Percentiles rank a stretch among this genome's conserved stretches.
phyloP scores from a whole-genome alignment of 2,888 invertebrate species.

The Phymatocera aterrima region DNA sequence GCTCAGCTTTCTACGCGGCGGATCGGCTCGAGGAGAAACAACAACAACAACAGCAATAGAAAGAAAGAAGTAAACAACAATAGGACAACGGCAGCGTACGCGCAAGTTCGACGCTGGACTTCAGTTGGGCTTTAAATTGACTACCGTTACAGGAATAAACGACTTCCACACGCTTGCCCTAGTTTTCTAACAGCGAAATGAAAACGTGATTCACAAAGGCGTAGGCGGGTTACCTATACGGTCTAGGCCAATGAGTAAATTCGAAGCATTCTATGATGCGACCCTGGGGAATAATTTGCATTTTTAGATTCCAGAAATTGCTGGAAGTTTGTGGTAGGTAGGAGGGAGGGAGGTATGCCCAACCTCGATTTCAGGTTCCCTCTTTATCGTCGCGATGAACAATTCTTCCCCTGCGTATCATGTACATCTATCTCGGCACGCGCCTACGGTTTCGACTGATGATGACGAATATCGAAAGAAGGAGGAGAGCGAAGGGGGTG shows the following conservation, averaged over 20 bases:
- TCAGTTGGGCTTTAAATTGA: slow-evolving; percentile 36
- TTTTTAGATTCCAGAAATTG: not conserved
- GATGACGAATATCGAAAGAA: too few relatives aligned
- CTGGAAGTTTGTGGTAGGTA: too few relatives aligned
- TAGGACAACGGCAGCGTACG: not conserved
- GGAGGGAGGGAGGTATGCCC: too few relatives aligned
- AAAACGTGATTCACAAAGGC: not conserved
- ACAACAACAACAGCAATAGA: not conserved
- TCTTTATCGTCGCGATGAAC: not conserved
- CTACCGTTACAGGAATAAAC: slow-evolving; percentile 28
- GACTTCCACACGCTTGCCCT: slow-evolving; percentile 27
- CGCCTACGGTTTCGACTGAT: too few relatives aligned
- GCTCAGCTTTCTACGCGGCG: not conserved
- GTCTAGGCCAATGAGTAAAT: slow-evolving; percentile 4
- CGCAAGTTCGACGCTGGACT: slow-evolving; percentile 13
- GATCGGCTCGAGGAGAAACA: not conserved
- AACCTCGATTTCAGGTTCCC: not conserved
- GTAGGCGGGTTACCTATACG: not conserved
- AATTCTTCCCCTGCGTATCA: too few relatives aligned
- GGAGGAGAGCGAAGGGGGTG: too few relatives aligned
- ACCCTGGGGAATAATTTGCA: not conserved
- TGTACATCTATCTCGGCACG: too few relatives aligned
- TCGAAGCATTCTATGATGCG: not conserved
- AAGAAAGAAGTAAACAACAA: too few relatives aligned
- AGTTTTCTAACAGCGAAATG: slow-evolving; percentile 2